Evolutionary conservation across 2,113 vertebrate genomes (phyloP).

Genomic region (Seriola quinqueradiata): DNA sequence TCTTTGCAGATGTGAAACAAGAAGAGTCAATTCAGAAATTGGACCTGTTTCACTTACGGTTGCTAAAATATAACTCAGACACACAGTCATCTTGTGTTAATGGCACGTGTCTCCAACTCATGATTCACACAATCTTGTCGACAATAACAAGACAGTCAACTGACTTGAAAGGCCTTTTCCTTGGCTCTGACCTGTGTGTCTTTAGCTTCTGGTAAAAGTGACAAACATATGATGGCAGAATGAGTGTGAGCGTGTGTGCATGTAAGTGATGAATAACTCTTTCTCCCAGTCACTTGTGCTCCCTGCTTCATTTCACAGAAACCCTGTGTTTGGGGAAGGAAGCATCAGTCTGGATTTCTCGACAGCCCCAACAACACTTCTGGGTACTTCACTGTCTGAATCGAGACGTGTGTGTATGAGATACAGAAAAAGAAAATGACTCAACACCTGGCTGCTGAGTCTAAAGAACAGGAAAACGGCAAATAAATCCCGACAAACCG

Average conservation of each 20-base stretch:
- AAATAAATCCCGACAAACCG: conserved; percentile 31
- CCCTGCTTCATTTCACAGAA: conserved; percentile 47
- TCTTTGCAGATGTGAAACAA: conserved; percentile 29
- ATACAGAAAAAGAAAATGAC: conserved; percentile 45
- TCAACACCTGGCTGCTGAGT: conserved; percentile 43
- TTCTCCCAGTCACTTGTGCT: conserved; percentile 22
- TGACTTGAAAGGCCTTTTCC: neutral
- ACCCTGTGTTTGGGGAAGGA: neutral
- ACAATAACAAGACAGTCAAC: conserved; percentile 42
- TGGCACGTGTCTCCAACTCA: conserved; percentile 33
- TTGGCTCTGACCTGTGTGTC: conserved; percentile 6
- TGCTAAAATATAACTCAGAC: conserved; percentile 51
- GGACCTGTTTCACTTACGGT: neutral
- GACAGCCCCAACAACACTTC: neutral
- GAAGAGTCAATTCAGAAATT: conserved; percentile 30
- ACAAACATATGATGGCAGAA: conserved; percentile 39
- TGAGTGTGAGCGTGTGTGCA: conserved; percentile 3
- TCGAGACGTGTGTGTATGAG: neutral
- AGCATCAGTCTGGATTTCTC: conserved; percentile 23
- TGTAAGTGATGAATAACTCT: conserved; percentile 9
- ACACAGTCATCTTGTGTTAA: conserved; percentile 37
- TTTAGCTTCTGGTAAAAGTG: conserved; percentile 52
- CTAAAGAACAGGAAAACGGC: conserved; percentile 17
- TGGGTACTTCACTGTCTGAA: neutral
- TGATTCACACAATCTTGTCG: conserved; percentile 42